Evolutionary conservation across 2,113 vertebrate genomes (phyloP).

Genomic region (Aphyosemion australe): DNA sequence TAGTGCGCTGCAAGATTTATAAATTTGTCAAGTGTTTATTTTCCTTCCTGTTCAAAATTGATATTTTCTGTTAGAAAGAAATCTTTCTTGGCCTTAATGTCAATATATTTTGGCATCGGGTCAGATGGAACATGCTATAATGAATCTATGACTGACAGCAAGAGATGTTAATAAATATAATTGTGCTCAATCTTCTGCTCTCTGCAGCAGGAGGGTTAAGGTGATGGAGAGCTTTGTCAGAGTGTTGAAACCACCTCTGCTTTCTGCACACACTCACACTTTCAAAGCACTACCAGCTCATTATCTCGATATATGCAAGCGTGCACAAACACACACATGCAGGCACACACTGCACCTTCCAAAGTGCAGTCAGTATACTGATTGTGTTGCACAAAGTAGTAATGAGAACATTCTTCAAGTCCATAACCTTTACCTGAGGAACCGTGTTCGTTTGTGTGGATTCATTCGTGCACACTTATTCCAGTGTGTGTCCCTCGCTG

Average conservation of each 20-base stretch:
- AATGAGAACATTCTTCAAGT: conserved; percentile 69
- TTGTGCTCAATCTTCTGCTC: conserved; percentile 42
- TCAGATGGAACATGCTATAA: conserved; percentile 31
- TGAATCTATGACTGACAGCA: conserved; percentile 51
- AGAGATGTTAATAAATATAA: conserved; percentile 57
- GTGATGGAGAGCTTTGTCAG: conserved; percentile 60
- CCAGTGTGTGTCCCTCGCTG: conserved; percentile 10
- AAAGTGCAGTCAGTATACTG: conserved; percentile 32
- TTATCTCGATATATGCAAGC: conserved; percentile 45
- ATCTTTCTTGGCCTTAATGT: conserved; percentile 2
- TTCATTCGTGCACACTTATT: background rate
- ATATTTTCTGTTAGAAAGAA: conserved; percentile 10
- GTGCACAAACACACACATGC: conserved; percentile 5
- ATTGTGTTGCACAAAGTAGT: conserved; percentile 55
- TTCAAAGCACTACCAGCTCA: conserved; percentile 44
- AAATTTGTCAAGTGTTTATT: conserved; percentile 1
- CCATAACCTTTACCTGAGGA: conserved; percentile 62
- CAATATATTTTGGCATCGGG: conserved; percentile 20
- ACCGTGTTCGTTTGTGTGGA: conserved; percentile 8
- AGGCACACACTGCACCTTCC: conserved; percentile 17
- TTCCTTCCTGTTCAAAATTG: background rate
- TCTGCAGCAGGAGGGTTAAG: conserved; percentile 44
- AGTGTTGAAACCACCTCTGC: conserved; percentile 54
- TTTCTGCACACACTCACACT: conserved; percentile 42
- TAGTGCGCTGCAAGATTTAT: background rate